Base-by-base conservation (phyloP, 2,113 vertebrate species). In the Etia nguti region DNA sequence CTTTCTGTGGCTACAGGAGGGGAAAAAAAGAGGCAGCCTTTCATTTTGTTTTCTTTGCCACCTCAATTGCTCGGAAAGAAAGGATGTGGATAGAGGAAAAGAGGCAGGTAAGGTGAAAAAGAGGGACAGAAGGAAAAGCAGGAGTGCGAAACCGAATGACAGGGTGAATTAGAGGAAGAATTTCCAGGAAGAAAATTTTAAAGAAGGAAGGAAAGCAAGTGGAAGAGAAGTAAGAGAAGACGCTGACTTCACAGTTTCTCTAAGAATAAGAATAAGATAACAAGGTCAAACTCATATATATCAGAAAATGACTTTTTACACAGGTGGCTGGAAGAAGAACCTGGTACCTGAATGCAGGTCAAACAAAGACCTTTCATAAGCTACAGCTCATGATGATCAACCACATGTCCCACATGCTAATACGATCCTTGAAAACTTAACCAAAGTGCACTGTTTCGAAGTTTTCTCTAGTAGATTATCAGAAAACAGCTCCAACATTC, bases 1-100 rank as follows among this genome's bases (percentile, higher is more conserved):
- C 62, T 75, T 86, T 86, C 15, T 75, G 54, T 81, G 68, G 59
- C 80, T 55, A 41, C 43, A 73, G 22, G 38, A 81, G 60, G 22
- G 31, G 29, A 18, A 16, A 81, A 34, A 65, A 77, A 68, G 62
- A 68, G 34, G 62, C 22, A 11, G 13, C 22, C 54, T 18, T 41
- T 83, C 36, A 77, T 77, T 36, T 52, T 50, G 18, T 31, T 77
- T 77, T 48, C 43, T 77, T 68, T 77, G 46, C 46, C 16, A 77
- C 31, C 29, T 31, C 8, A 10, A 36, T 34, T 55, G 16, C 34
- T 60, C 1, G 2, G 3, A 59, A 77, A 79, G 54, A 18, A 62
- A 34, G 29, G 18, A 62, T 12, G 65, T 18, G 81, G 48, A 59
- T 10, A 50, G 10, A 86, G 34, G 29, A 16, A 48, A 20, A 22